These are phyloP conservation scores for Telenomus remus DNA, from an alignment of 1,140 invertebrate genomes.

Conservation along the genomic window DNA sequence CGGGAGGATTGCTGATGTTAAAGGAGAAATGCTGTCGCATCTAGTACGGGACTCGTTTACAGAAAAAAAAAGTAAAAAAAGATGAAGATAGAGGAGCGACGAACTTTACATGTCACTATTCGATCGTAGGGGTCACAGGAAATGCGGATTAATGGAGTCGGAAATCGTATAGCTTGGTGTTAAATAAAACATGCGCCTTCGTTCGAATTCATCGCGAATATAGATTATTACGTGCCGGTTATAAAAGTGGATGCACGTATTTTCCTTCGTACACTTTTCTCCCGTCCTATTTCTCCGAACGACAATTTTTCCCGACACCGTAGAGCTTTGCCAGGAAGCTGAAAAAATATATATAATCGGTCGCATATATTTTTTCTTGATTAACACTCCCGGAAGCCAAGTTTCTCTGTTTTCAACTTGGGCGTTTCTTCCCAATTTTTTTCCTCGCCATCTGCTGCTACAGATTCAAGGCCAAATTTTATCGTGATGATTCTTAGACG, in stretches of 20 bases:
- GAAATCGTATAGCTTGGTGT: conserved; percentile 13
- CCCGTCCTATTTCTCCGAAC: too few species aligned
- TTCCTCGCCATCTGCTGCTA: too few species aligned
- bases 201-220: conserved; percentile 22
- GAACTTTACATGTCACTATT: conserved; percentile 10
- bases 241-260: not conserved
- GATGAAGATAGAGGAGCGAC: not conserved
- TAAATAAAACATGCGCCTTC: conserved; percentile 33
- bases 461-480: too few species aligned
- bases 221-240: conserved; percentile 14
- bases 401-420: too few species aligned
- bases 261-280: not conserved
- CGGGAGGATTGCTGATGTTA: conserved; percentile 3
- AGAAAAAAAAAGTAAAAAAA: not conserved
- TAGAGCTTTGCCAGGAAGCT: too few species aligned
- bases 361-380: too few species aligned
- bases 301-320: too few species aligned
- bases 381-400: too few species aligned
- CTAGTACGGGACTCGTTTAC: conserved; percentile 1
- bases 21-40: conserved; percentile 26
- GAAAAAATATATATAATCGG: too few species aligned
- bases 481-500: too few species aligned
- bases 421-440: too few species aligned
- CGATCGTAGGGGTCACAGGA: conserved; percentile 27
- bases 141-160: conserved; percentile 34